These are phyloP conservation scores for Parazoanthus darwini DNA, from an alignment of 92 coral and sea anemone species.

Conservation along the genomic window DNA sequence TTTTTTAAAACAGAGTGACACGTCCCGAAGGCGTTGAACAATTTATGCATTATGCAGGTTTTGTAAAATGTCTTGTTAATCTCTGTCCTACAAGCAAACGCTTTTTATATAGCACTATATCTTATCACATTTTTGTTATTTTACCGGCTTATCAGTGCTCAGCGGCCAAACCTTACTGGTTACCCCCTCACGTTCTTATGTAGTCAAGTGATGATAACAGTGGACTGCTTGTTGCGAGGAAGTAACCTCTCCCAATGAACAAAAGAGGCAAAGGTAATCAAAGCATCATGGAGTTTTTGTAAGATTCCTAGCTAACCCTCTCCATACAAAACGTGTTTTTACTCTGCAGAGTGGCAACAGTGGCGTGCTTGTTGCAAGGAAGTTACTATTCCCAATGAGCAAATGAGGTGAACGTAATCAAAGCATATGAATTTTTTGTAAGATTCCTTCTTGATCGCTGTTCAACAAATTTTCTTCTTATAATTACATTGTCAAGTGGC, in stretches of 20 bases:
- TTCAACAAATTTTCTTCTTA: not conserved
- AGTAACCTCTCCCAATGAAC: not conserved
- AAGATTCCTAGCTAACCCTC: not conserved
- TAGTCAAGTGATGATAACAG: not conserved
- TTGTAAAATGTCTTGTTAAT: not conserved
- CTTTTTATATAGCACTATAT: no score
- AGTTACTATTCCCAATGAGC: not conserved
- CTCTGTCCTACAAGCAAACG: not conserved
- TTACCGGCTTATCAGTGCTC: no score
- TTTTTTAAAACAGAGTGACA: no score
- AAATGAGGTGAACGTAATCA: not conserved
- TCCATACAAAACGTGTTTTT: not conserved
- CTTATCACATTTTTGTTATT: no score
- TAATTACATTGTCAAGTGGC: no score
- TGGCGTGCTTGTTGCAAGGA: not conserved
- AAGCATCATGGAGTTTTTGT: not conserved
- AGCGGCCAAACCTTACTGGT: no score
- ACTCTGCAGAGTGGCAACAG: not conserved
- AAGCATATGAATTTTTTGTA: not conserved
- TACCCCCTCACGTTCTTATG: not conserved
- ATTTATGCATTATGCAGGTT: not conserved
- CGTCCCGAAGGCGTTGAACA: no score
- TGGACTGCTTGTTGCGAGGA: not conserved
- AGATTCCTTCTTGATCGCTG: not conserved
- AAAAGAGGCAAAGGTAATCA: not conserved